Base-by-base conservation (phyloP, 1,140 invertebrate genomes). In the Limonius californicus region DNA sequence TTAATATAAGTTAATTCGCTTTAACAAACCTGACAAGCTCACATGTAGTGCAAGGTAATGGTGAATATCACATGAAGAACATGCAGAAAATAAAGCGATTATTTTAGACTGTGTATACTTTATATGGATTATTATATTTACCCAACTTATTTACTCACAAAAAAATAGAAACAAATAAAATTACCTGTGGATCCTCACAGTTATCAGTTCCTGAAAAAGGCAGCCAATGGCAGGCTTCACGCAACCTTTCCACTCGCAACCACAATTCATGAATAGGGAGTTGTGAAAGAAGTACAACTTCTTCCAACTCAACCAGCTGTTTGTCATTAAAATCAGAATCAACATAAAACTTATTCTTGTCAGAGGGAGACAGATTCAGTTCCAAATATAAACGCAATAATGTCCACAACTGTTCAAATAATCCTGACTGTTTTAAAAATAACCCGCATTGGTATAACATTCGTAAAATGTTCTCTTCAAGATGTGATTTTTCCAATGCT, bases 251-350 rank as follows among this genome's bases (percentile, higher is more conserved):
- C 18, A 85, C 78, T 60, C 86, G 78, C 18, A 85, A 74, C 87
- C 87, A 89, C 20, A 89, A 74, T 66, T 87, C 83, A 65, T 85
- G 82, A 62, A 87, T 77, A 2, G 86, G 86, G 57, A 88, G 71
- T 59, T 82, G 81, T 3, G 85, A 87, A 21, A 77, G 78, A 45
- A 88, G 72, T 61, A 88, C 80, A 3, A 82, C 68, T 70, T 88
- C 85, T 74, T 89, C 86, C 70, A 83, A 77, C 27, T 83, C 82
- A 30, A 83, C 75, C n/a, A 86, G 69, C 58, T 81, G 77, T 6
- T 77, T 75, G 63, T 86, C 83, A 55, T 82, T 78, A 12, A 78
- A 71, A 27, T 70, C 53, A 32, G 79, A 78, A 14, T 71, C 58
- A 8, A 84, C 63, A 59, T 76, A 77, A 1, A 79, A 74, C 59